These are phyloP conservation scores for Centroberyx gerrardi DNA, from an alignment of 2,797 vertebrate species.

Conservation along the genomic window DNA sequence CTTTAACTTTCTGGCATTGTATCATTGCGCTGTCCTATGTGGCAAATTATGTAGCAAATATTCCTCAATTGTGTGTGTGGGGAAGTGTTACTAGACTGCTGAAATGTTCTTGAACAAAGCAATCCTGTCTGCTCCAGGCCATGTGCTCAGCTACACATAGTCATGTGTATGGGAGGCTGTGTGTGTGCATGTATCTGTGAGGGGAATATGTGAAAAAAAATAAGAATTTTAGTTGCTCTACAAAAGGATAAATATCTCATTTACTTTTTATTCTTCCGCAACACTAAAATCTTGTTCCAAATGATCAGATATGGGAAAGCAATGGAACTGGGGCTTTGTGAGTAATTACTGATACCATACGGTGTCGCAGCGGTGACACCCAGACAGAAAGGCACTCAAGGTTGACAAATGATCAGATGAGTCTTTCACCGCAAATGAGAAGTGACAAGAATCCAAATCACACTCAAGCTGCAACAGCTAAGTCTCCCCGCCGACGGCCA, in stretches of 20 bases:
- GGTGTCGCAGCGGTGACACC: constrained; percentile 58
- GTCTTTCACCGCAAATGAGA: constrained; percentile 75
- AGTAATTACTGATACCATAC: constrained; percentile 71
- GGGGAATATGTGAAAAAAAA: background rate
- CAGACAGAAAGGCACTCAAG: constrained; percentile 69
- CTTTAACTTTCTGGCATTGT: background rate
- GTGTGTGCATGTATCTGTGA: background rate
- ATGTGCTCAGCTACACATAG: background rate
- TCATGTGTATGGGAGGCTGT: background rate
- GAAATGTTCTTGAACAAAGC: constrained; percentile 14
- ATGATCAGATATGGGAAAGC: constrained; percentile 30
- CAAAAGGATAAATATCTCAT: background rate
- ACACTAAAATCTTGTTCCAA: constrained; percentile 16
- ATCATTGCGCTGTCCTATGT: background rate
- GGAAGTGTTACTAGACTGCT: background rate
- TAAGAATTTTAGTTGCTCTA: background rate
- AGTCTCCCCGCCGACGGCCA: constrained; percentile 28
- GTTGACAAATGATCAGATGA: constrained; percentile 79
- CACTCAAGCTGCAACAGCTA: constrained; percentile 37
- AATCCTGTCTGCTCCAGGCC: background rate
- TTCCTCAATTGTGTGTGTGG: background rate
- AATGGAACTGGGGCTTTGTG: constrained; percentile 60
- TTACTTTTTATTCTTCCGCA: background rate
- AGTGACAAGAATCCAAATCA: constrained; percentile 77
- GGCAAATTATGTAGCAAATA: background rate